Conservation (phyloP, 2,113 vertebrate genomes). For the Amphiprion percula region DNA sequence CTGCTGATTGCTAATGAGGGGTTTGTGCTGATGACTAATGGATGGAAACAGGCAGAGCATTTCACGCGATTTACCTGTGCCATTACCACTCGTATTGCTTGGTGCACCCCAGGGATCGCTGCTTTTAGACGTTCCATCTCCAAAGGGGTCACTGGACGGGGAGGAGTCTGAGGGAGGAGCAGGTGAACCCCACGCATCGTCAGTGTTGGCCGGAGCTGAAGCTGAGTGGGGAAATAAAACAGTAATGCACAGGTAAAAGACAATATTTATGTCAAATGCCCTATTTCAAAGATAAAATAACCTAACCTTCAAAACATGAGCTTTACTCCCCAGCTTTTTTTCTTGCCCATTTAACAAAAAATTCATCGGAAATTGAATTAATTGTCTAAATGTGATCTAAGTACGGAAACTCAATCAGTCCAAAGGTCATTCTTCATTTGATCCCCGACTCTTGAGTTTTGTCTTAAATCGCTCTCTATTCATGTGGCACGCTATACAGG, state of each 20-base stretch:
- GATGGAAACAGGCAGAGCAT: conserved; percentile 1
- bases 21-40: background rate
- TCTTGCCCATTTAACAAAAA: no score
- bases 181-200: conserved; percentile 82
- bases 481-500: no score
- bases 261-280: no score
- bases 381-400: no score
- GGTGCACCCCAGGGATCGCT: conserved; percentile 79
- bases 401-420: no score
- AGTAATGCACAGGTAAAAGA: background rate
- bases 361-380: no score
- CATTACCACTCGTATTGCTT: conserved; percentile 45
- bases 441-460: no score
- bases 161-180: conserved; percentile 57
- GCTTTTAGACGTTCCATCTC: conserved; percentile 67
- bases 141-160: conserved; percentile 77
- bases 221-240: conserved; percentile 24
- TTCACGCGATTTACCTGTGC: conserved; percentile 43
- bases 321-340: no score
- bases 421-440: no score
- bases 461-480: no score
- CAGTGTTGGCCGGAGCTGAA: conserved; percentile 63
- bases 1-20: background rate
- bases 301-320: no score
- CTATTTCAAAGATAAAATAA: background rate